Conservation (phyloP, 2,113 vertebrate genomes). For the Tichodroma muraria region DNA sequence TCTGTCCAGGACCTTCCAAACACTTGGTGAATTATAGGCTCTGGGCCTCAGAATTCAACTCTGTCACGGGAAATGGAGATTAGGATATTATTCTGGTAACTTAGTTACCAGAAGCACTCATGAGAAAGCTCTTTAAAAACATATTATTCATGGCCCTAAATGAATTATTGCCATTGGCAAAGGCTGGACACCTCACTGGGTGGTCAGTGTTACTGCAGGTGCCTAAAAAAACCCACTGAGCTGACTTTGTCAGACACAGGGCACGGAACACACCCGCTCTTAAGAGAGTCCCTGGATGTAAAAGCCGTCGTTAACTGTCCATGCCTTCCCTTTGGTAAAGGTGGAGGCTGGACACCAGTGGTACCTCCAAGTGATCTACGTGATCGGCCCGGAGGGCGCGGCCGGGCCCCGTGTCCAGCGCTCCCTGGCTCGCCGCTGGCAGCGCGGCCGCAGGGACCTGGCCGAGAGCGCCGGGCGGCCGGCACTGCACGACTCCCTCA, state of each 20-base stretch:
- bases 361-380: constrained; percentile 97
- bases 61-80: not conserved
- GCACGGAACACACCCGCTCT: not conserved
- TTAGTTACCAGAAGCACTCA: not conserved
- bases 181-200: not conserved
- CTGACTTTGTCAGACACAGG: not conserved
- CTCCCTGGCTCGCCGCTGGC: constrained; percentile 71
- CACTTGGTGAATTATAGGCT: not conserved
- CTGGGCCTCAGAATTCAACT: not conserved
- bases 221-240: not conserved
- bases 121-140: not conserved
- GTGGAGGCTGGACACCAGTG: constrained; percentile 98
- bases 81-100: not conserved
- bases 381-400: constrained; percentile 85
- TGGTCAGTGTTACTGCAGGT: not conserved
- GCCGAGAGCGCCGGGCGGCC: constrained; percentile 66
- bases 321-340: constrained; percentile 53
- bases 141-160: not conserved
- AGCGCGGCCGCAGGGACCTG: constrained; percentile 78
- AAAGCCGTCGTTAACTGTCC: fast-evolving
- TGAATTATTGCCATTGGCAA: not conserved
- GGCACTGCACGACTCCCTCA: constrained; percentile 83
- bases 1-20: not conserved
- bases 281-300: no score
- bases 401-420: constrained; percentile 84